Evolutionary conservation across 2,113 vertebrate genomes (phyloP), one percentile per base, ranked within the genome.

Genomic region (Rhegmatorhina hoffmannsi): DNA sequence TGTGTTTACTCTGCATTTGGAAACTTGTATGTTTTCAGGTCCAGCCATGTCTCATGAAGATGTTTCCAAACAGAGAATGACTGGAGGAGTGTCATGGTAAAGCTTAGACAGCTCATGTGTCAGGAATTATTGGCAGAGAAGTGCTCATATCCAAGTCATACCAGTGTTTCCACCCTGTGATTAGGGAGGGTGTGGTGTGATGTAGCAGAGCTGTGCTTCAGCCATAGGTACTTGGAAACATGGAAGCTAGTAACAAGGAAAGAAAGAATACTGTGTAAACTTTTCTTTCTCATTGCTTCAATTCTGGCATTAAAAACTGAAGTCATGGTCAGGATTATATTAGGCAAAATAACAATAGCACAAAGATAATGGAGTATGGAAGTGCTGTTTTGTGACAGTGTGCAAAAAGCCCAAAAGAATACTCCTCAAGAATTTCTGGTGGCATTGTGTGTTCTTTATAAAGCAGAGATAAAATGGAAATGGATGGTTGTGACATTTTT

Each of bases 121-220:
- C 82, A 93, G 87, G 95, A 97, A 91, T 97, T 96, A 81, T 23
- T 97, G 97, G 95, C 96, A 97, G 84, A 89, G 96, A 80, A 93
- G 46, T 49, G 6, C 79, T 93, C 84, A 70, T 52, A 94, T 92
- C 92, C 93, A 94, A 96, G 63, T 93, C 78, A 36, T 74, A 93
- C 81, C 82, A 56, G 82, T 60, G 70, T 91, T 97, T 97, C 89
- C 85, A 96, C 95, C 96, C 97, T 98, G 87, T 97, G 91, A 98
- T 98, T 98, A 97, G 93, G 58, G 73, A 95, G 93, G 91, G 95
- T 89, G 94, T 82, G 91, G 89, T 87, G 85, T 92, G 96, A 90
- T 94, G 94, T 87, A 89, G 89, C 85, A 93, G 90, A 80, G 93
- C 87, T 95, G 62, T 82, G 66, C 80, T 74, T 86, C 87, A 85